phyloP scores from a whole-genome alignment of 2,113 vertebrate genomes.

The Pyxicephalus adspersus region DNA sequence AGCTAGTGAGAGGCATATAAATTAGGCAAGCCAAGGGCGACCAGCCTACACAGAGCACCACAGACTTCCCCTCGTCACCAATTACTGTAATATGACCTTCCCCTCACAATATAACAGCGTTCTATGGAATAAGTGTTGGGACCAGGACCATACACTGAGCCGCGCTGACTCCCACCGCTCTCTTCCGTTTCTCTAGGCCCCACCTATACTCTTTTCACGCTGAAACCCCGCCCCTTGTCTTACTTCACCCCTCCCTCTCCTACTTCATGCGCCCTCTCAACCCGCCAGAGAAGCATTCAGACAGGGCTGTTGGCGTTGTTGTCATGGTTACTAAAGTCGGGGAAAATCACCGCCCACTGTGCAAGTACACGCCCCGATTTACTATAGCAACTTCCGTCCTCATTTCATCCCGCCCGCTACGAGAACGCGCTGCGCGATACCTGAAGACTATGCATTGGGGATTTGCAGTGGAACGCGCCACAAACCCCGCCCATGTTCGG shows the following conservation, averaged over 20 bases:
- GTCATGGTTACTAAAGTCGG: constrained; percentile 31
- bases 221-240: background rate
- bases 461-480: constrained; percentile 6
- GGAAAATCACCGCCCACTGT: constrained; percentile 9
- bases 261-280: background rate
- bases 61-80: too few species aligned
- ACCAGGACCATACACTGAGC: background rate
- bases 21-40: too few species aligned
- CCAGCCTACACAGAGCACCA: too few species aligned
- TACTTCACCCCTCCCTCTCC: background rate
- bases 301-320: constrained; percentile 43
- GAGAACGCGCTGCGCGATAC: constrained; percentile 45
- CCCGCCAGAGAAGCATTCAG: background rate
- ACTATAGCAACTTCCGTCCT: constrained; percentile 17
- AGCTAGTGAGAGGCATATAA: too few species aligned
- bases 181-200: background rate
- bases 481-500: background rate
- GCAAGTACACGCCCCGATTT: background rate
- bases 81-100: too few species aligned
- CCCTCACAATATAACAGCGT: too few species aligned
- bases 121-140: too few species aligned
- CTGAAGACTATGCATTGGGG: constrained; percentile 52
- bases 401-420: background rate
- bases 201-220: background rate
- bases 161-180: background rate